Percentiles rank a stretch among this genome's conserved stretches.
Conservation (phyloP, 2,797 vertebrate genomes). For the Lutjanus argentimaculatus region DNA sequence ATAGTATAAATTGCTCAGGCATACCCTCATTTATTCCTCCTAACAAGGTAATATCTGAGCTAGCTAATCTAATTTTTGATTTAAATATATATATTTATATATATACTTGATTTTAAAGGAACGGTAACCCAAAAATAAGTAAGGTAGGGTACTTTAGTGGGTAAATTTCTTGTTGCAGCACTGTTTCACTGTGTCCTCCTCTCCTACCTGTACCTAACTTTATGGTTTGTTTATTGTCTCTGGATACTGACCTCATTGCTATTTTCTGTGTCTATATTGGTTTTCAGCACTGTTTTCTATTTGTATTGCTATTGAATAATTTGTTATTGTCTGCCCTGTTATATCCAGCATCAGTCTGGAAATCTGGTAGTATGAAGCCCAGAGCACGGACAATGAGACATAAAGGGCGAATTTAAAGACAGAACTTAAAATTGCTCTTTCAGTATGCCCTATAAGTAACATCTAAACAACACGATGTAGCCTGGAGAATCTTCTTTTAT, state of each 20-base stretch:
- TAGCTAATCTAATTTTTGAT: not conserved
- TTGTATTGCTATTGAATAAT: slow-evolving; percentile 21
- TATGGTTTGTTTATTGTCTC: slow-evolving; percentile 24
- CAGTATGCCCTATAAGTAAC: slow-evolving; percentile 4
- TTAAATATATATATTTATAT: not conserved
- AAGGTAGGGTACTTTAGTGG: not conserved
- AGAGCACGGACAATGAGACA: not conserved
- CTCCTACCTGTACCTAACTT: slow-evolving; percentile 7
- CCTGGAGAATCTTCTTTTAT: not conserved
- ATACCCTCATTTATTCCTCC: not conserved
- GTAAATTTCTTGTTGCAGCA: not conserved
- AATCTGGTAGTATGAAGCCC: not conserved
- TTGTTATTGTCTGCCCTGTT: slow-evolving; percentile 29
- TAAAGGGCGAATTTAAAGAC: slow-evolving; percentile 1
- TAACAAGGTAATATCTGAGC: not conserved
- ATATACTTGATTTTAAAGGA: not conserved
- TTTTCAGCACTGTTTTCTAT: slow-evolving; percentile 22
- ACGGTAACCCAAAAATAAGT: not conserved
- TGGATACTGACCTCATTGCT: slow-evolving; percentile 22
- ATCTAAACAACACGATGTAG: not conserved
- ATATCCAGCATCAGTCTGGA: slow-evolving; percentile 12
- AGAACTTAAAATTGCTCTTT: slow-evolving; percentile 23
- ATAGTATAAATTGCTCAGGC: not conserved
- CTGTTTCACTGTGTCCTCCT: not conserved
- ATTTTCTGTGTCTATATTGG: slow-evolving; percentile 17